Evolutionary conservation across 2,888 invertebrate species (phyloP).

Genomic region (Ferdinandea cuprea): DNA sequence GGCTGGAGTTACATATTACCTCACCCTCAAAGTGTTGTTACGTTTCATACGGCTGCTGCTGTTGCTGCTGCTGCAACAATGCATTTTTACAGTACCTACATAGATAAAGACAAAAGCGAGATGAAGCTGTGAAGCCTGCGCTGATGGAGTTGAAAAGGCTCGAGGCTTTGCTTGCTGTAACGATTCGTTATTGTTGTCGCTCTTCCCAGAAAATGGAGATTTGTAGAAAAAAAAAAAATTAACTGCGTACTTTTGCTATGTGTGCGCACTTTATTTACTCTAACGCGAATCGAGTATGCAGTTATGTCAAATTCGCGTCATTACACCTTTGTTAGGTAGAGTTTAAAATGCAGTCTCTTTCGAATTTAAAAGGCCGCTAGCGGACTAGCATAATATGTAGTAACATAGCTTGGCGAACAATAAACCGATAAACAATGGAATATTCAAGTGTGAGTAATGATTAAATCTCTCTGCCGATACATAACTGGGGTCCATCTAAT

Average conservation of each 20-base stretch:
- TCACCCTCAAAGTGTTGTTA: slow-evolving; percentile 50
- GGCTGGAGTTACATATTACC: slow-evolving; percentile 67
- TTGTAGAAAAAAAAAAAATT: slow-evolving; percentile 44
- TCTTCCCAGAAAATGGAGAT: slow-evolving; percentile 55
- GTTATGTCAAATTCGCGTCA: slow-evolving; percentile 20
- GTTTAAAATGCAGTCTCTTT: no score
- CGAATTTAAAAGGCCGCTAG: no score
- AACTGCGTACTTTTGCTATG: slow-evolving; percentile 43
- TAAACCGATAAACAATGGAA: no score
- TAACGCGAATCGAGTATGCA: slow-evolving; percentile 22
- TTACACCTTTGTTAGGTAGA: not conserved
- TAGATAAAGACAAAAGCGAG: slow-evolving; percentile 54
- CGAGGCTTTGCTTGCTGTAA: slow-evolving; percentile 41
- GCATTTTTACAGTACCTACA: slow-evolving; percentile 38
- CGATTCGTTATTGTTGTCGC: slow-evolving; percentile 67
- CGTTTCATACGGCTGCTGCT: slow-evolving; percentile 26
- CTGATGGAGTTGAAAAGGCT: slow-evolving; percentile 63
- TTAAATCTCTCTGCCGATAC: no score
- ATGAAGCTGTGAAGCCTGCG: slow-evolving; percentile 44
- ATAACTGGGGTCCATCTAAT: no score
- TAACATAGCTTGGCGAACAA: no score
- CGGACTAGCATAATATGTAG: no score
- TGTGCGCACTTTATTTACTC: slow-evolving; percentile 40
- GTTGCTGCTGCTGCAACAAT: slow-evolving; percentile 54
- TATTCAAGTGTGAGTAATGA: no score